A percentile compares a stretch with the other conserved stretches of the same genome.
These are phyloP conservation scores for Proteles cristata DNA, from an alignment of 2,113 vertebrate species.

Conservation along the genomic window DNA sequence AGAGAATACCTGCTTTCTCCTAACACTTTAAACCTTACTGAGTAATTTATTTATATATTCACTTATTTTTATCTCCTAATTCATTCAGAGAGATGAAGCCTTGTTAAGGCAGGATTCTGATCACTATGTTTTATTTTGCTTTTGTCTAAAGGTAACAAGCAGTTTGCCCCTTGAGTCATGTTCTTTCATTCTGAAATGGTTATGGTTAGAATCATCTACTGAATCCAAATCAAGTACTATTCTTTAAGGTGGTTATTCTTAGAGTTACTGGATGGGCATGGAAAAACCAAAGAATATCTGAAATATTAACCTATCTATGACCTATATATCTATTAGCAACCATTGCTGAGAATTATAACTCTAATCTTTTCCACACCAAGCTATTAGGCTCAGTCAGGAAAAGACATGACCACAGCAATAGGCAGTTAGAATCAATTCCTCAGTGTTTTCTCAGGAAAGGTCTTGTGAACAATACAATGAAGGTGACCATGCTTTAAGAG, in stretches of 20 bases:
- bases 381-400: too few species aligned
- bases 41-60: background rate
- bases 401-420: background rate
- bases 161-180: background rate
- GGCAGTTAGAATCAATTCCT: background rate
- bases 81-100: background rate
- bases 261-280: background rate
- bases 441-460: background rate
- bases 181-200: background rate
- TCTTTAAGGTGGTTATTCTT: background rate
- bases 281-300: background rate
- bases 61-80: conserved; percentile 36
- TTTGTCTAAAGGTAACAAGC: background rate
- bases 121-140: background rate
- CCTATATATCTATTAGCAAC: background rate
- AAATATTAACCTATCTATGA: background rate
- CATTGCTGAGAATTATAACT: background rate
- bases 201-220: background rate
- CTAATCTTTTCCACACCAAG: background rate
- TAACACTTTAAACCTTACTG: background rate
- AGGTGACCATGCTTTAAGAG: background rate
- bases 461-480: background rate
- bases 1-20: background rate
- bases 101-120: background rate
- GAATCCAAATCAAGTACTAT: background rate